A percentile compares a stretch with the other conserved stretches of the same genome.
Evolutionary conservation across 2,797 vertebrate genomes (phyloP).

Genomic region (Tinamus major): DNA sequence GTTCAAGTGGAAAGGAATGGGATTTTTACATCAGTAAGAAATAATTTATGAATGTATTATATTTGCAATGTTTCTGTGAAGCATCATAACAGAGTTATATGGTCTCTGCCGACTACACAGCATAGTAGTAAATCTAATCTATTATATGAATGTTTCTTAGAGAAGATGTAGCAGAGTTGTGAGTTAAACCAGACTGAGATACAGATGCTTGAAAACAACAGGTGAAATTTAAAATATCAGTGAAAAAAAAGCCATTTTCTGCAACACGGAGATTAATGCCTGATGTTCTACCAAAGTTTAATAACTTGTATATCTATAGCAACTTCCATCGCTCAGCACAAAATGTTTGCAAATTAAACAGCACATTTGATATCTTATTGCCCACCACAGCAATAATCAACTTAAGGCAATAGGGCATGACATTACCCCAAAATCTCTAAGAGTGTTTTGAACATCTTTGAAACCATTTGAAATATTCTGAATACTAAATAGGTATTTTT

Average conservation of each 20-base stretch:
- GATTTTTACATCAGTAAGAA: slow-evolving; percentile 35
- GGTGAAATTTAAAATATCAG: not conserved
- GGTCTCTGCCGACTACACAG: not conserved
- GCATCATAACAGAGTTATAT: not conserved
- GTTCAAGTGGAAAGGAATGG: not conserved
- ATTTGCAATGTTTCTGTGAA: slow-evolving; percentile 19
- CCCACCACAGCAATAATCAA: not conserved
- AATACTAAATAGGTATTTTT: not conserved
- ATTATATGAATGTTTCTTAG: slow-evolving; percentile 1
- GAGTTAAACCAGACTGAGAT: not conserved
- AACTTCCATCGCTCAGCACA: not conserved
- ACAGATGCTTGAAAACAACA: not conserved
- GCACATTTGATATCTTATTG: not conserved
- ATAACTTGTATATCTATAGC: not conserved
- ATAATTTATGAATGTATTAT: slow-evolving; percentile 10
- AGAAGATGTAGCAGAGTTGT: not conserved
- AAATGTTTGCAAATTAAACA: not conserved
- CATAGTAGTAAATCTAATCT: not conserved
- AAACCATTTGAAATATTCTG: not conserved
- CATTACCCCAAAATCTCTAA: not conserved
- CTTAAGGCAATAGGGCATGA: not conserved
- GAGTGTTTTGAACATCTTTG: not conserved
- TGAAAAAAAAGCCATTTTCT: not conserved
- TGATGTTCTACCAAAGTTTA: not conserved
- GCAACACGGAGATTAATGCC: not conserved